Conservation (phyloP, 2,113 vertebrate species). For the Cygnus buccinator region DNA sequence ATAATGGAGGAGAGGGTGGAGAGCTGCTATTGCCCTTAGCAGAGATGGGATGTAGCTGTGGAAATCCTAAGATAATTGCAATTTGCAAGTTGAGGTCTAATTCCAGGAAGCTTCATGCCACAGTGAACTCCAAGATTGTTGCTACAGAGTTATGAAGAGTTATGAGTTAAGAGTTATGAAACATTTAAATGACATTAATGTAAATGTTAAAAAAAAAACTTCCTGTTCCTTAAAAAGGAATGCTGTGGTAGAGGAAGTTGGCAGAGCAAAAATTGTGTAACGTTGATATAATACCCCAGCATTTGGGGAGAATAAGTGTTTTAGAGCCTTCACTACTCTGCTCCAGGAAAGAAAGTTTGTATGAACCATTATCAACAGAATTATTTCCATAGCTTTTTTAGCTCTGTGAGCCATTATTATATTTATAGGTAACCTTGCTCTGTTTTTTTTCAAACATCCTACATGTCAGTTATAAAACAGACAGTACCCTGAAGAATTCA, state of each 20-base stretch:
- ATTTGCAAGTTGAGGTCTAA: not conserved
- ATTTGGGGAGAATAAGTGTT: not conserved
- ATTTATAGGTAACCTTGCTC: not conserved
- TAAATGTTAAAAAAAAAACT: not conserved
- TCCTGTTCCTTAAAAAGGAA: not conserved
- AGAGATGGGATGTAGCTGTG: not conserved
- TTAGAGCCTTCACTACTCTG: not conserved
- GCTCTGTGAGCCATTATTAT: not conserved
- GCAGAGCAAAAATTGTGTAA: not conserved
- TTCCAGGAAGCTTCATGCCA: not conserved
- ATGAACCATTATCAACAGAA: not conserved
- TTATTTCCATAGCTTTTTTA: not conserved
- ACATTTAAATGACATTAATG: not conserved
- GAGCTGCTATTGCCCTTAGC: not conserved
- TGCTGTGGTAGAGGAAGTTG: not conserved
- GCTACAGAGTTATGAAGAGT: not conserved
- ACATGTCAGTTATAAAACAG: not conserved
- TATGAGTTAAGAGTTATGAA: not conserved
- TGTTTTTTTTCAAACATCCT: not conserved
- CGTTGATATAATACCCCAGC: not conserved
- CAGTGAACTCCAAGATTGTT: not conserved
- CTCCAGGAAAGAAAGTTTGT: not conserved
- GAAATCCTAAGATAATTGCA: not conserved
- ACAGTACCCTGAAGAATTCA: not conserved
- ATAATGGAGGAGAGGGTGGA: not conserved